Evolutionary conservation across 2,888 invertebrate genomes (phyloP).

Genomic region (Boloria selene): DNA sequence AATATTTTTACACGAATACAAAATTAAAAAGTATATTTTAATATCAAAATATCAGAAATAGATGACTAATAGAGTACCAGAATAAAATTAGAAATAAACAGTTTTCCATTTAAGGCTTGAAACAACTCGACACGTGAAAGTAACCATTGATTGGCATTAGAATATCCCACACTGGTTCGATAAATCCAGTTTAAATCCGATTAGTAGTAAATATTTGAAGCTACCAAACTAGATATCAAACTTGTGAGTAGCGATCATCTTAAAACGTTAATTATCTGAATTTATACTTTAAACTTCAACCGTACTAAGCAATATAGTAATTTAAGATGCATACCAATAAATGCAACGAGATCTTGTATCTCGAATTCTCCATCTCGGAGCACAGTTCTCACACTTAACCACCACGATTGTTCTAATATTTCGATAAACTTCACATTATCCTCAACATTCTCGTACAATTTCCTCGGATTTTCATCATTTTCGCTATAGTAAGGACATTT

Average conservation of each 20-base stretch:
- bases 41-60: no score
- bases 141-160: slow-evolving; percentile 18
- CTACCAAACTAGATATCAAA: slow-evolving; percentile 8
- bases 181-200: slow-evolving; percentile 13
- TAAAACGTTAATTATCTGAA: slow-evolving; percentile 4
- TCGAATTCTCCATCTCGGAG: slow-evolving; percentile 71
- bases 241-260: slow-evolving; percentile 2
- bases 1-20: no score
- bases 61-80: no score
- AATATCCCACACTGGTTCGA: slow-evolving; percentile 19
- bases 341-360: slow-evolving; percentile 78
- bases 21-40: no score
- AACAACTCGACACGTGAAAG: slow-evolving; percentile 21
- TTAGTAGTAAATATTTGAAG: background rate
- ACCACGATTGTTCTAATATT: slow-evolving; percentile 63
- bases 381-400: slow-evolving; percentile 70
- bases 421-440: slow-evolving; percentile 62
- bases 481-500: slow-evolving; percentile 72
- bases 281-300: no score
- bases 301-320: slow-evolving; percentile 23
- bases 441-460: slow-evolving; percentile 43
- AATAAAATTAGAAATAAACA: background rate
- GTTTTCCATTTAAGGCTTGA: slow-evolving; percentile 3
- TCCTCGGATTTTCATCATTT: slow-evolving; percentile 65
- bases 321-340: slow-evolving; percentile 64